Conservation (phyloP, 2,888 invertebrate species). For the Spodoptera exigua region DNA sequence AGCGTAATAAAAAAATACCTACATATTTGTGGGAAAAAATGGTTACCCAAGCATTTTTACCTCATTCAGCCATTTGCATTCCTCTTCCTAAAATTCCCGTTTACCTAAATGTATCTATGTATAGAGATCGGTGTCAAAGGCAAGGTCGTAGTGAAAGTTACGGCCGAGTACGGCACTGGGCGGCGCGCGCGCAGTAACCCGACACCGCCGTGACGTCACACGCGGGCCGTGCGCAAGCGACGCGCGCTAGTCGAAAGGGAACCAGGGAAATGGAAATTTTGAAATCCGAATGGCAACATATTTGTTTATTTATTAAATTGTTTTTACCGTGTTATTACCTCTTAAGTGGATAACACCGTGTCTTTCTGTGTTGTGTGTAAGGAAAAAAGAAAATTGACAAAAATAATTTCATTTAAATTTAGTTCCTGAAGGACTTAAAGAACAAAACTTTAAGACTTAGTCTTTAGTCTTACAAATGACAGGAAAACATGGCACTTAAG, state of each 20-base stretch:
- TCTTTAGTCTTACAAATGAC: too few relatives aligned
- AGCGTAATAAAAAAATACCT: background rate
- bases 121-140: conserved; percentile 66
- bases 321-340: too few relatives aligned
- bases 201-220: conserved; percentile 85
- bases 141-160: conserved; percentile 81
- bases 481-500: too few relatives aligned
- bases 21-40: background rate
- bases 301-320: background rate
- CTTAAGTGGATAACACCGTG: too few relatives aligned
- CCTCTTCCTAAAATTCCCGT: conserved; percentile 16
- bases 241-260: conserved; percentile 63
- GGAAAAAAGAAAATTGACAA: too few relatives aligned
- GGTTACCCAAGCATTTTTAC: background rate
- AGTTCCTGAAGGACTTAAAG: too few relatives aligned
- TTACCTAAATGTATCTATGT: conserved; percentile 47
- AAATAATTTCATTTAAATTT: too few relatives aligned
- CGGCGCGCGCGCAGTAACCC: conserved; percentile 71
- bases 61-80: conserved; percentile 5
- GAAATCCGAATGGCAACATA: background rate
- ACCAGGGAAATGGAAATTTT: conserved; percentile 33
- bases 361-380: too few relatives aligned
- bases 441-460: too few relatives aligned
- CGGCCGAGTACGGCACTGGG: conserved; percentile 69
- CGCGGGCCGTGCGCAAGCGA: conserved; percentile 86